phyloP scores from a whole-genome alignment of 2,113 vertebrate genomes.

The Platichthys flesus region DNA sequence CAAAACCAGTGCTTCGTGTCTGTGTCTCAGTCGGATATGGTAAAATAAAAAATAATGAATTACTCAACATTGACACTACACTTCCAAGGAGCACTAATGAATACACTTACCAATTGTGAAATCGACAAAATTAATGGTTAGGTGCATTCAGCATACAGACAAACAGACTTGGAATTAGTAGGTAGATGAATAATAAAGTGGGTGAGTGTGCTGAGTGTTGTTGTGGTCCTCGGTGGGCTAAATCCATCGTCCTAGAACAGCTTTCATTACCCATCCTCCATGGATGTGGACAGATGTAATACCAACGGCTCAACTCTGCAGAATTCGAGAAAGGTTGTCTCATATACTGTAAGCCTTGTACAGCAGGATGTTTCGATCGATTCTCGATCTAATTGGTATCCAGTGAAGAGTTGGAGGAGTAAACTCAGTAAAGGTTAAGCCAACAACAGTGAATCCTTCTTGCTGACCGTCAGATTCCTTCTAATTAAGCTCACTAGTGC shows the following conservation, averaged over 20 bases:
- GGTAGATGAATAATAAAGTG: conserved; percentile 2
- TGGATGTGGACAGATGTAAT: conserved; percentile 9
- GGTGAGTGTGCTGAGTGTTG: neutral
- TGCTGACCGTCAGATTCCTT: neutral
- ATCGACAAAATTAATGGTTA: too few relatives aligned
- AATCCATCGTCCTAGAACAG: neutral
- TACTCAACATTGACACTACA: too few relatives aligned
- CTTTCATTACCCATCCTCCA: conserved; percentile 10
- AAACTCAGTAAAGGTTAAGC: neutral
- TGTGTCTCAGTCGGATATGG: too few relatives aligned
- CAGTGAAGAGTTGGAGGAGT: neutral
- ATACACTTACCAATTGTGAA: too few relatives aligned
- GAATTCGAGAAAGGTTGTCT: conserved; percentile 5
- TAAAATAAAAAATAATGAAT: too few relatives aligned
- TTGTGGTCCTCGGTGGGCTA: neutral
- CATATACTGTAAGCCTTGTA: neutral
- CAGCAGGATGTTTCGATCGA: conserved; percentile 17
- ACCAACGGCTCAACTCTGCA: neutral
- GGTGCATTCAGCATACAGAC: too few relatives aligned
- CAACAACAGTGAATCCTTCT: neutral
- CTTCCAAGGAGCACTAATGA: too few relatives aligned
- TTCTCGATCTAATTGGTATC: conserved; percentile 15
- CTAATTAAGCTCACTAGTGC: conserved; percentile 9
- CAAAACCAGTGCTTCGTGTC: too few relatives aligned
- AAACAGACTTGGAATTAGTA: neutral